phyloP scores from a whole-genome alignment of 1,140 invertebrate genomes.

The Hetaerina americana region DNA sequence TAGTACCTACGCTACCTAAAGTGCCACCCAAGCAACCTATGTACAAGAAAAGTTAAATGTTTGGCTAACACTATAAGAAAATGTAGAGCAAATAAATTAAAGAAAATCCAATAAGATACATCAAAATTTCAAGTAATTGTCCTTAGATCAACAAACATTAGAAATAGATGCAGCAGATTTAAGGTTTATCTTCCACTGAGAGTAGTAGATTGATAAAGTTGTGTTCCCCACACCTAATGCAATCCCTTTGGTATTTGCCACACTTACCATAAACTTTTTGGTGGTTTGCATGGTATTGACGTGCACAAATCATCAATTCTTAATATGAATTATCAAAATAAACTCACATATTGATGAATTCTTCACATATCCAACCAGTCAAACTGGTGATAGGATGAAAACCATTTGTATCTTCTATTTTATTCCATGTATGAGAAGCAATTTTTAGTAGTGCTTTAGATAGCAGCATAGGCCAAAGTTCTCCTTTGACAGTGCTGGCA shows the following conservation, averaged over 20 bases:
- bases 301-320: background rate
- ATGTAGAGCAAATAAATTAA: no score
- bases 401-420: background rate
- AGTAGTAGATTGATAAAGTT: background rate
- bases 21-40: no score
- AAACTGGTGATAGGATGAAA: background rate
- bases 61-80: no score
- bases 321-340: background rate
- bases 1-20: no score
- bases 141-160: no score
- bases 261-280: no score
- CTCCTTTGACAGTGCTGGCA: background rate
- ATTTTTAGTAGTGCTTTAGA: background rate
- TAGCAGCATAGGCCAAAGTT: background rate
- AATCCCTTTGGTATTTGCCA: no score
- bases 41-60: no score
- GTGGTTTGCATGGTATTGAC: background rate
- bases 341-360: background rate
- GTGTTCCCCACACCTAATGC: no score
- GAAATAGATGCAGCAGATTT: background rate
- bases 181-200: background rate
- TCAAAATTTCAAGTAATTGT: no score
- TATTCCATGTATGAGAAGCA: background rate
- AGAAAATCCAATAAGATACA: no score
- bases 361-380: background rate